Evolutionary conservation across 2,797 vertebrate genomes (phyloP).

Genomic region (Microctenopoma stevenorrisi): DNA sequence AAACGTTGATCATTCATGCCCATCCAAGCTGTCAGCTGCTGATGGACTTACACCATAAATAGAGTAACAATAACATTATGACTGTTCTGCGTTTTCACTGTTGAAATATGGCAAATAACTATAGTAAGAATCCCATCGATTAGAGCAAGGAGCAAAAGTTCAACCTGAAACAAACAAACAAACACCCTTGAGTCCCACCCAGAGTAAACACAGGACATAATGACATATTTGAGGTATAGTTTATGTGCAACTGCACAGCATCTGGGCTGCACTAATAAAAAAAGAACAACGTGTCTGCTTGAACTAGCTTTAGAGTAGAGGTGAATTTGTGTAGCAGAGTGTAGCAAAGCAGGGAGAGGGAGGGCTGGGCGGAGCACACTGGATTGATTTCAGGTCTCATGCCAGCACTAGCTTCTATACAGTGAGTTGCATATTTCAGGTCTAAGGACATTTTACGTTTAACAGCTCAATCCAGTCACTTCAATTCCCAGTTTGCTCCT

Average conservation of each 20-base stretch:
- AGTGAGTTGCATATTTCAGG: no score
- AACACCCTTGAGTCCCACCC: no score
- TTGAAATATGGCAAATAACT: neutral
- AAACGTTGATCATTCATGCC: neutral
- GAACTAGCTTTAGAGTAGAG: no score
- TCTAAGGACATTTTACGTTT: no score
- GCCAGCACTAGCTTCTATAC: neutral
- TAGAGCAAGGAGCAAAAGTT: no score
- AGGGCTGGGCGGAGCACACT: no score
- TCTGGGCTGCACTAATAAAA: neutral
- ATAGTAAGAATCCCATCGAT: no score
- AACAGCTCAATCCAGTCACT: constrained; percentile 8
- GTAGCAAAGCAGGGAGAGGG: no score
- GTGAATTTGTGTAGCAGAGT: no score
- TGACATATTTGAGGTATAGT: neutral
- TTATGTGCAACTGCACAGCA: neutral
- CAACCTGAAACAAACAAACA: no score
- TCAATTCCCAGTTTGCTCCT: constrained; percentile 36
- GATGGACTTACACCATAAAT: neutral
- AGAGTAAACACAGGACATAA: no score
- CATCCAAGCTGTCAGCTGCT: neutral
- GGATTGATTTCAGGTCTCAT: no score
- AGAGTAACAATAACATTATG: neutral
- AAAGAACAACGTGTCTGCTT: neutral
- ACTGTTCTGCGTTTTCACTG: neutral